Conservation (phyloP, 92 coral and sea anemone species). For the Epizoanthus stellaris region DNA sequence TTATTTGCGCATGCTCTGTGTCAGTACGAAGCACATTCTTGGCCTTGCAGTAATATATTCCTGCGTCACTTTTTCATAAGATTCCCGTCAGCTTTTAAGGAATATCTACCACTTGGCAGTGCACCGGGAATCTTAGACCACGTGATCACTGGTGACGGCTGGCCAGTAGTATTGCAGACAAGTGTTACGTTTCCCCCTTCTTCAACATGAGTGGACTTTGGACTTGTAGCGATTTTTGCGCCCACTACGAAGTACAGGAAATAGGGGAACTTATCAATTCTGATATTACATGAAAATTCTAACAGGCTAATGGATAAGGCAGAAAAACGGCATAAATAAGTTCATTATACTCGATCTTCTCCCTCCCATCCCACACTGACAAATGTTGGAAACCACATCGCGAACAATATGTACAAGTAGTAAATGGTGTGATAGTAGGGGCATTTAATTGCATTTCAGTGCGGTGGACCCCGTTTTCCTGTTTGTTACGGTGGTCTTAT, state of each 20-base stretch:
- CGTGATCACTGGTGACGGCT: conserved; percentile 17
- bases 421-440: too few species aligned
- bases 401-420: too few species aligned
- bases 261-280: not conserved
- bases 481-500: too few species aligned
- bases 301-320: too few species aligned
- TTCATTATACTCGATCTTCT: too few species aligned
- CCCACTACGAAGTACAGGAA: not conserved
- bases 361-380: too few species aligned
- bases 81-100: not conserved
- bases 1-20: conserved; percentile 20
- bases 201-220: not conserved
- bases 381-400: too few species aligned
- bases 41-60: conserved; percentile 12
- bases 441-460: too few species aligned
- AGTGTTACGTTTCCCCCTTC: not conserved
- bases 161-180: conserved; percentile 13
- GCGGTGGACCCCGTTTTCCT: too few species aligned
- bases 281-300: too few species aligned
- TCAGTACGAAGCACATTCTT: not conserved
- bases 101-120: not conserved
- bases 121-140: conserved; percentile 22
- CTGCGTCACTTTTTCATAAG: not conserved
- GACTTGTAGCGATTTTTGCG: not conserved
- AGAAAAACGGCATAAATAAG: too few species aligned